Evolutionary conservation across 2,797 vertebrate species (phyloP).

Genomic region (Eremophila alpestris): DNA sequence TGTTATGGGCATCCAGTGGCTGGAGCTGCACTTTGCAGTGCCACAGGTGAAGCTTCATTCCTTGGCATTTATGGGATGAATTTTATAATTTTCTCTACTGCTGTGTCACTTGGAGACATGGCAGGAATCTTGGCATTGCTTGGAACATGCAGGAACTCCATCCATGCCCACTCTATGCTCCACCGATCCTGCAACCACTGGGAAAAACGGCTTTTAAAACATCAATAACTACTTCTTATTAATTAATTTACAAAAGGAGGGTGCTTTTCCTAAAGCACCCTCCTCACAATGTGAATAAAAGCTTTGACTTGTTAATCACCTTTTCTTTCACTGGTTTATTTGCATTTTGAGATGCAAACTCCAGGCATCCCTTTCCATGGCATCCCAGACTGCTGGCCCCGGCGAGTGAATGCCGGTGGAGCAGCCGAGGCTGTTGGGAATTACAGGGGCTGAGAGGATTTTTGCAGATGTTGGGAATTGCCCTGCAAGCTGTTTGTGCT

Average conservation of each 20-base stretch:
- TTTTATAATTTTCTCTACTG: background rate
- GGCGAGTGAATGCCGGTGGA: rapidly evolving
- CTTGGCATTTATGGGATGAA: rapidly evolving
- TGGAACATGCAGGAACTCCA: background rate
- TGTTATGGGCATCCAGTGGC: rapidly evolving
- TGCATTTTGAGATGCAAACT: background rate
- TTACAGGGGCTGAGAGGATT: background rate
- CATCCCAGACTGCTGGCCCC: rapidly evolving
- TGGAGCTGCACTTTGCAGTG: background rate
- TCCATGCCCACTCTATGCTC: rapidly evolving
- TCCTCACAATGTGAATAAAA: background rate
- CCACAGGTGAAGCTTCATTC: background rate
- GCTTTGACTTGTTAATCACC: background rate
- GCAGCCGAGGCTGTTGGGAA: background rate
- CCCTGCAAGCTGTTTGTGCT: background rate
- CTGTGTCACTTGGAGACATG: background rate
- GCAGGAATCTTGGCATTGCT: rapidly evolving
- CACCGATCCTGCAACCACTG: rapidly evolving
- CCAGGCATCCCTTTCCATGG: background rate
- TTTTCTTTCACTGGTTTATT: background rate
- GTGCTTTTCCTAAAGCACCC: background rate
- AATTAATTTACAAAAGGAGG: background rate
- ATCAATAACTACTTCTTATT: rapidly evolving
- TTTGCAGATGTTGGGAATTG: constrained; percentile 22
- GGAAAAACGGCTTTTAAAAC: background rate